Evolutionary conservation across 2,888 invertebrate genomes (phyloP).

Genomic region (Apotomis capreana): DNA sequence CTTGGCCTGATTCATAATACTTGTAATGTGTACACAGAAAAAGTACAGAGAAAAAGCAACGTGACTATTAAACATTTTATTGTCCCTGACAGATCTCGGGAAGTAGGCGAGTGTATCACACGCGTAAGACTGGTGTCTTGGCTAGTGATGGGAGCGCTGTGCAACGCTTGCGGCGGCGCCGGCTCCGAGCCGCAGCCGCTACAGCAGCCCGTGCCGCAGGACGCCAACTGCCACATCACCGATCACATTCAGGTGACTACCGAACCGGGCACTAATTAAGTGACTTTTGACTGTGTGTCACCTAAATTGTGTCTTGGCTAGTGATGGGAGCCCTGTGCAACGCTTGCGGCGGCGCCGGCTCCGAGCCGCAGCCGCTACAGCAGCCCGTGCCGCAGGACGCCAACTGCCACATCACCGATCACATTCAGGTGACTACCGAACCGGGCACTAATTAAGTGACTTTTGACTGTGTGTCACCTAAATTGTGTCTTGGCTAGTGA

Average conservation of each 20-base stretch:
- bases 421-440: constrained; percentile 87
- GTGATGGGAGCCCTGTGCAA: constrained; percentile 97
- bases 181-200: constrained; percentile 78
- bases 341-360: constrained; percentile 67
- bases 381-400: constrained; percentile 98
- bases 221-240: constrained; percentile 97
- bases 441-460: too few species aligned
- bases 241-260: constrained; percentile 93
- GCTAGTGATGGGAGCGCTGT: constrained; percentile 97
- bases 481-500: constrained; percentile 94
- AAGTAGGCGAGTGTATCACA: constrained; percentile 96
- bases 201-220: constrained; percentile 96
- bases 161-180: constrained; percentile 84
- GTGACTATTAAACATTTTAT: not conserved
- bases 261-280: too few species aligned
- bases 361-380: constrained; percentile 84
- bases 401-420: constrained; percentile 98
- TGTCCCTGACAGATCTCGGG: constrained; percentile 86
- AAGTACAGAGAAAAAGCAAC: not conserved
- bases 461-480: too few species aligned
- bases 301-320: constrained; percentile 91
- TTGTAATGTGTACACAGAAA: too few species aligned
- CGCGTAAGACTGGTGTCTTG: constrained; percentile 98
- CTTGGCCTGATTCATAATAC: too few species aligned
- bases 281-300: too few species aligned